Base-by-base conservation (phyloP, 2,888 invertebrate species). In the Drosophila quinaria region DNA sequence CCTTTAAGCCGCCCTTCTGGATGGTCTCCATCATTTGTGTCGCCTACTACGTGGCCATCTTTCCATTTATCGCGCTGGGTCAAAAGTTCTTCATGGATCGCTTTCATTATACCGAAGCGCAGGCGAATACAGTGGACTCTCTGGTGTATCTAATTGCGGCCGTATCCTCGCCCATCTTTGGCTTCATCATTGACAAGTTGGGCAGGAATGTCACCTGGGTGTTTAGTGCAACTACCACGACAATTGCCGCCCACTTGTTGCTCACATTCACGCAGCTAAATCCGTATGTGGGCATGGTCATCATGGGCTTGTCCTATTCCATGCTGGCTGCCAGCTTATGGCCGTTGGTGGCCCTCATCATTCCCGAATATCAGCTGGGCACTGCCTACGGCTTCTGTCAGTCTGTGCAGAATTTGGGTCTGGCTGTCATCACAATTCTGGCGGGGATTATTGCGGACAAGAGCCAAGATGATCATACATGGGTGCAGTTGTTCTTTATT, bases 351-450 rank as follows among this genome's bases (percentile, higher is more conserved):
- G 96, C 98, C 0, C 94, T 98, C 70, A 96, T 98, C 70, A 96
- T 98, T 74, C 97, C 98, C 11, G 97, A 98, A 92, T 96, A 97
- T 93, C 98, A 98, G 92, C 94, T 99, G 52, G 98, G 98, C 59
- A 98, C 98, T 25, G 98, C 98, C 6, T 99, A 98, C 93, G 99
- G 99, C 94, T 96, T 98, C 81, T 98, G 98, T 92, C 98, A 98
- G 93, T 96, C 98, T 25, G 95, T 98, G 17, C 99, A 99, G 93
- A 99, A 99, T 93, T 94, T 98, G 70, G 99, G 99, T 15, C 93
- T 99, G 67, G 99, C 98, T 29, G 94, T 98, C 25, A 96, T 97
- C 59, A 94, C 97, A 1, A 95, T 97, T 79, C 91, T 97, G 42
- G 96, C 97, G 41, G 99, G 99, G 44, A 93, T 95, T 58, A 97